These are phyloP conservation scores for Ctenopoma multispine DNA, from an alignment of 2,797 vertebrate genomes.

Conservation along the genomic window DNA sequence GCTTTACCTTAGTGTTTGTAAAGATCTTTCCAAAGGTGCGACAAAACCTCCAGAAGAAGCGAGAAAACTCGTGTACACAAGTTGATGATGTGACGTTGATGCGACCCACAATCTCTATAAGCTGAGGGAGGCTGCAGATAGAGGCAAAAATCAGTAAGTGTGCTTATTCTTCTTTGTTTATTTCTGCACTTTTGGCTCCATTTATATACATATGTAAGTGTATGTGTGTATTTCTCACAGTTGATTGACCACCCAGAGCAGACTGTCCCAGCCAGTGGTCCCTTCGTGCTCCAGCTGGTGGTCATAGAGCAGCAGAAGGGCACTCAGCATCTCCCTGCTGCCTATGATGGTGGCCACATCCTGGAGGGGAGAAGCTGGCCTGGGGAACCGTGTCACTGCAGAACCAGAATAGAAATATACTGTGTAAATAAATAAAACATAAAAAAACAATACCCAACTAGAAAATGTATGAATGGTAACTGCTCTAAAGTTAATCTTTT, in stretches of 20 bases:
- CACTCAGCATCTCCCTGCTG: slow-evolving; percentile 92
- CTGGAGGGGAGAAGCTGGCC: slow-evolving; percentile 94
- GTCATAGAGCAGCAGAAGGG: slow-evolving; percentile 93
- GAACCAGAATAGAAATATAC: not conserved
- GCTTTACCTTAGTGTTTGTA: slow-evolving; percentile 90
- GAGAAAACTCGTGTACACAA: slow-evolving; percentile 98
- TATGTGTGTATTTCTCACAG: slow-evolving; percentile 87
- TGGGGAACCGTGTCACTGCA: slow-evolving; percentile 95
- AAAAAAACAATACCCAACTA: not conserved
- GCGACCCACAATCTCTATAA: slow-evolving; percentile 96
- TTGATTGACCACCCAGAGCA: slow-evolving; percentile 99
- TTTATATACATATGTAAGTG: not conserved
- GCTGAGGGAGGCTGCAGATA: slow-evolving; percentile 89
- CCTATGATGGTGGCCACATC: slow-evolving; percentile 94
- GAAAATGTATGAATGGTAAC: not conserved
- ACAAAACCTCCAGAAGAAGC: slow-evolving; percentile 99
- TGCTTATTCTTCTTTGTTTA: slow-evolving; percentile 16
- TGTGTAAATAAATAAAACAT: not conserved
- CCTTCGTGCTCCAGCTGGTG: slow-evolving; percentile 96
- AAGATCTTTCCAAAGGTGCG: slow-evolving; percentile 99
- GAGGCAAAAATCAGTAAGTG: slow-evolving; percentile 20
- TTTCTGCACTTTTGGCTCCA: not conserved
- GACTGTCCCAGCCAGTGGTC: slow-evolving; percentile 96
- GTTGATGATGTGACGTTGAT: slow-evolving; percentile 96
- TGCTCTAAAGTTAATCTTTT: not conserved